These are phyloP conservation scores for Physella acuta DNA, from an alignment of 1,140 invertebrate species.

Conservation along the genomic window DNA sequence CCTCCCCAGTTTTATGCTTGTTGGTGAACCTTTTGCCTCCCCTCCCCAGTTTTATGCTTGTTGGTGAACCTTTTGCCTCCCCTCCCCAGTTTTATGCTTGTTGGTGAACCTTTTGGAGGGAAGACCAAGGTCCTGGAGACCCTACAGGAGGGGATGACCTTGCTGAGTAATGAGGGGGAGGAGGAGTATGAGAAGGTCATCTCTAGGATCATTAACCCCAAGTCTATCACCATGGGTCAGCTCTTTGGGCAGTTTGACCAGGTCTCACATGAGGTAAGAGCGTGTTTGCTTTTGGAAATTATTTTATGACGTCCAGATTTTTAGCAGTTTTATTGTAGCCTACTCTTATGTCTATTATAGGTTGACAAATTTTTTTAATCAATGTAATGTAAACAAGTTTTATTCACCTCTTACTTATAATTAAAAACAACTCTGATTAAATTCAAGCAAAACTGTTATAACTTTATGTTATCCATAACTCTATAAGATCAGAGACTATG, in stretches of 20 bases:
- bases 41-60: too few relatives aligned
- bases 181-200: slow-evolving; percentile 59
- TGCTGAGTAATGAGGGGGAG: slow-evolving; percentile 55
- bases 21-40: too few relatives aligned
- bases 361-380: too few relatives aligned
- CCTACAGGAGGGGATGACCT: slow-evolving; percentile 73
- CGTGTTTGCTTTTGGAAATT: background rate
- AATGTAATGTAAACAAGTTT: too few relatives aligned
- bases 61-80: too few relatives aligned
- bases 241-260: slow-evolving; percentile 62
- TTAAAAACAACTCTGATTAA: too few relatives aligned
- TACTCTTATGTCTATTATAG: too few relatives aligned
- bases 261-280: slow-evolving; percentile 58
- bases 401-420: too few relatives aligned
- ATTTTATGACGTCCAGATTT: background rate
- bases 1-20: too few relatives aligned
- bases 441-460: too few relatives aligned
- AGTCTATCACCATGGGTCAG: slow-evolving; percentile 62
- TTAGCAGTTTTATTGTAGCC: background rate
- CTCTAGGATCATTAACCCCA: slow-evolving; percentile 60
- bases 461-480: too few relatives aligned
- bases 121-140: slow-evolving; percentile 65
- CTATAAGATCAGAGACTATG: too few relatives aligned
- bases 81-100: slow-evolving; percentile 60
- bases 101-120: slow-evolving; percentile 62